Evolutionary conservation across 2,888 invertebrate genomes (phyloP).

Genomic region (Stratiomys singularior): DNA sequence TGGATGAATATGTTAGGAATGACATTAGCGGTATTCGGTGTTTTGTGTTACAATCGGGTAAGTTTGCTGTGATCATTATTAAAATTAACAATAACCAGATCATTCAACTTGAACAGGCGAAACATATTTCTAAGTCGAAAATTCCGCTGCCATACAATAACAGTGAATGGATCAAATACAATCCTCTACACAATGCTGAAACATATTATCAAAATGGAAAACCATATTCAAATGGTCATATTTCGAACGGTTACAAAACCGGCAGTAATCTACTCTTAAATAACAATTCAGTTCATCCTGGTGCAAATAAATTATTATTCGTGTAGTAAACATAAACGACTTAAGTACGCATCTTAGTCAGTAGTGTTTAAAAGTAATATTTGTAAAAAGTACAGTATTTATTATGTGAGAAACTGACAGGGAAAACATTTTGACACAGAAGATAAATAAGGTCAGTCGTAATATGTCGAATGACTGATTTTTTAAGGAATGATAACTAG

Average conservation of each 20-base stretch:
- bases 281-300: slow-evolving; percentile 59
- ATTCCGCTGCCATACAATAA: slow-evolving; percentile 69
- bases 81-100: background rate
- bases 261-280: slow-evolving; percentile 57
- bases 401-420: slow-evolving; percentile 16
- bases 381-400: slow-evolving; percentile 35
- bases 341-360: background rate
- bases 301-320: slow-evolving; percentile 61
- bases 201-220: slow-evolving; percentile 45
- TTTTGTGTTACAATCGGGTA: slow-evolving; percentile 89
- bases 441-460: slow-evolving; percentile 9
- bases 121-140: slow-evolving; percentile 73
- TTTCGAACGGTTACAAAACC: slow-evolving; percentile 55
- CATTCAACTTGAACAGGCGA: slow-evolving; percentile 67
- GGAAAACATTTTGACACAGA: background rate
- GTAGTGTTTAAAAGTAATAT: background rate
- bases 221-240: slow-evolving; percentile 53
- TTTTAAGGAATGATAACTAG: slow-evolving; percentile 1
- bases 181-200: slow-evolving; percentile 56
- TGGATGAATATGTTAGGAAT: slow-evolving; percentile 88
- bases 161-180: slow-evolving; percentile 63
- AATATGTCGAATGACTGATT: background rate
- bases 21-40: slow-evolving; percentile 89
- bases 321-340: slow-evolving; percentile 56
- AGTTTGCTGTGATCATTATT: slow-evolving; percentile 49